Percentiles rank a stretch among this genome's conserved stretches.
These are phyloP conservation scores for Thera obeliscata DNA, from an alignment of 2,888 invertebrate species.

Conservation along the genomic window DNA sequence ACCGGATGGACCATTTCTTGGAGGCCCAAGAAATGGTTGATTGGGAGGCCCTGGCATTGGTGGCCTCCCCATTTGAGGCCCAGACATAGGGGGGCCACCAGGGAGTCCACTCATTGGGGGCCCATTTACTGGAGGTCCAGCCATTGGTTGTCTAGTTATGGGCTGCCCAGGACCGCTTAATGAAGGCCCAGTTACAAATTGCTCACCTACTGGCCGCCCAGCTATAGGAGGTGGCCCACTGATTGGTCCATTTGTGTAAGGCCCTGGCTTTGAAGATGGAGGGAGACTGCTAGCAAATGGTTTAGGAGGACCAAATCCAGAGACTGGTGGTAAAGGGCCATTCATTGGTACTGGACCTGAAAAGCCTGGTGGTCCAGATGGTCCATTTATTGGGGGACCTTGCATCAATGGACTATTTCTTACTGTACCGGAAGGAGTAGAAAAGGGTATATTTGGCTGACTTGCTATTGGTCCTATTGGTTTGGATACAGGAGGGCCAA, in stretches of 20 bases:
- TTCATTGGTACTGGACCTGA: conserved; percentile 47
- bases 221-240: conserved; percentile 16
- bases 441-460: conserved; percentile 60
- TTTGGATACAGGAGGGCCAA: conserved; percentile 36
- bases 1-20: conserved; percentile 53
- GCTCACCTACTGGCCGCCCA: conserved; percentile 19
- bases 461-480: conserved; percentile 44
- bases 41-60: conserved; percentile 32
- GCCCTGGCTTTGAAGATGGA: conserved; percentile 32
- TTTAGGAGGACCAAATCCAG: conserved; percentile 41
- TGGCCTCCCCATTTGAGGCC: conserved; percentile 37
- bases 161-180: conserved; percentile 23
- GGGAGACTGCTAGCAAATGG: conserved; percentile 38
- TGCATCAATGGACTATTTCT: conserved; percentile 64
- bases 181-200: conserved; percentile 1
- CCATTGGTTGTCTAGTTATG: conserved; percentile 23
- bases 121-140: conserved; percentile 27
- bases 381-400: conserved; percentile 49
- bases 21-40: conserved; percentile 51
- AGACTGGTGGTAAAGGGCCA: conserved; percentile 47
- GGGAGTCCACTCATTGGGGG: conserved; percentile 41
- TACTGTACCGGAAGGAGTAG: conserved; percentile 53
- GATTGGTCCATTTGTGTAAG: conserved; percentile 29
- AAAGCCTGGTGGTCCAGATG: conserved; percentile 36
- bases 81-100: conserved; percentile 24